Base-by-base conservation (phyloP, 2,113 vertebrate genomes). In the Sinosuthora webbiana region DNA sequence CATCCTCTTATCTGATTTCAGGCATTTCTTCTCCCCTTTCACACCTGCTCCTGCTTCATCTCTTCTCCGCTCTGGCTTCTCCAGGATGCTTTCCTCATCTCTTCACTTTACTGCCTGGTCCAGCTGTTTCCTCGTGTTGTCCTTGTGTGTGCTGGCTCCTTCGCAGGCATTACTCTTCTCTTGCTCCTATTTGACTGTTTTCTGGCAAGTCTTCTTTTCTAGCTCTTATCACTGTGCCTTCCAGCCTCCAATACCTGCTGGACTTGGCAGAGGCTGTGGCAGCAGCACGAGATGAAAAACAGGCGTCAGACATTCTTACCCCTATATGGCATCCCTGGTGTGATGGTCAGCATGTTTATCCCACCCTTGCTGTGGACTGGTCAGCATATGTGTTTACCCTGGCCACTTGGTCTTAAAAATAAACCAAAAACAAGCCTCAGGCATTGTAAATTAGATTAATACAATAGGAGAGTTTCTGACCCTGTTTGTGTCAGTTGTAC, bases 381-480 rank as follows among this genome's bases (percentile, higher is more conserved):
- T 87, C 87, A 90, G 74, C 49, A 49, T 18, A 47, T 68, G 69
- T 91, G 70, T 95, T 84, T 91, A 82, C n/a, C 69, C 74, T 68
- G 74, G 52, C 65, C 70, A 82, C 37, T 24, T 31, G 57, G 57
- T 76, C 49, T 31, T n/a, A 31, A 87, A 91, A 94, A 76, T 50
- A 87, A 93, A 85, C 65, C 41, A 68, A 75, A 89, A 74, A 16
- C 69, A 89, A 84, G 64, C 6, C 10, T 8, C 13, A 65, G 42
- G 83, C 35, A 39, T 24, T 79, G 39, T 94, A 95, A 97, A 95
- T 91, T 39, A 95, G 28, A 69, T 73, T 59, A 59, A 94, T 44
- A 68, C 53, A 80, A 69, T 7, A 59, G 45, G 31, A 90, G 50
- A 59, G 75, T 65, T 93, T 80, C 70, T 93, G 20, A 57, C 63